These are phyloP conservation scores for Blera fallax DNA, from an alignment of 2,888 invertebrate genomes.

Conservation along the genomic window DNA sequence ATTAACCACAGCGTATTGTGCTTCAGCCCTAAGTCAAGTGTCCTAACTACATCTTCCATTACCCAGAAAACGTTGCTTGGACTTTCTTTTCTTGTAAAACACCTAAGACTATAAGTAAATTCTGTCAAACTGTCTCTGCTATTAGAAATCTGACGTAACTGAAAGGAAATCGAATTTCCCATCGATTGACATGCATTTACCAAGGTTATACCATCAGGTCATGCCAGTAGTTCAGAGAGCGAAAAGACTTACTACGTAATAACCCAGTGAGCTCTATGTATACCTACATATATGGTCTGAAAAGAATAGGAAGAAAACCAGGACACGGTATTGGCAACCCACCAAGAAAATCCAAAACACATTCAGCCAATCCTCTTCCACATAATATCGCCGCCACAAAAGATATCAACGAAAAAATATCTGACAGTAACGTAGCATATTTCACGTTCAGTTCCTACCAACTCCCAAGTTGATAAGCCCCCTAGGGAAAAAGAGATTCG, in stretches of 20 bases:
- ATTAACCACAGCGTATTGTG: too few relatives aligned
- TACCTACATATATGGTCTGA: neutral
- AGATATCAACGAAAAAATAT: neutral
- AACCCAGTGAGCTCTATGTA: neutral
- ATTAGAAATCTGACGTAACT: neutral
- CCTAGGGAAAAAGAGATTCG: neutral
- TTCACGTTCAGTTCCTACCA: neutral
- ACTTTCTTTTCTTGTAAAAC: too few relatives aligned
- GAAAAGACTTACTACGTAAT: neutral
- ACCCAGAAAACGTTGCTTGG: too few relatives aligned
- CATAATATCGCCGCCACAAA: neutral
- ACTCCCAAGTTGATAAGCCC: neutral
- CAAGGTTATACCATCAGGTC: neutral
- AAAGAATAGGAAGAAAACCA: neutral
- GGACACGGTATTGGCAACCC: neutral
- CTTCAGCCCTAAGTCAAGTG: too few relatives aligned
- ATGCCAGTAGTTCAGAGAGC: neutral
- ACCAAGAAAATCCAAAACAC: neutral
- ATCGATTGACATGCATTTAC: slow-evolving; percentile 1
- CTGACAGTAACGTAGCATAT: neutral
- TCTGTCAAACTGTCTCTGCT: neutral
- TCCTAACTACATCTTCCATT: too few relatives aligned
- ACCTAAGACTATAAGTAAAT: too few relatives aligned
- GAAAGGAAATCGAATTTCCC: neutral
- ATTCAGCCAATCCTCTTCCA: neutral